Evolutionary conservation across 1,140 invertebrate species (phyloP).

Genomic region (Frieseomelitta varia): DNA sequence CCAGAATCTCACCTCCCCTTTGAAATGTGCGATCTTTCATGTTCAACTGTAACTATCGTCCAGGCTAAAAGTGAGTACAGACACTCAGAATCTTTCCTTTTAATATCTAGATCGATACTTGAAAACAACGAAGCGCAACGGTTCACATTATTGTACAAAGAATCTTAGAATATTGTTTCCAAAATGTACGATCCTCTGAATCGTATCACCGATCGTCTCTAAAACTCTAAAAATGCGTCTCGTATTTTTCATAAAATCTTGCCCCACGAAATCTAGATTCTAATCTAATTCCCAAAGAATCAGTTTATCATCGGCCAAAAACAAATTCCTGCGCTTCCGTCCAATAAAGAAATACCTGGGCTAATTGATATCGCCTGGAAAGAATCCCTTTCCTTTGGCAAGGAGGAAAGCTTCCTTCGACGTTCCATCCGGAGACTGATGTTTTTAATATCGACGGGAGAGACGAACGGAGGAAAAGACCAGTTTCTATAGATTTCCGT

Average conservation of each 20-base stretch:
- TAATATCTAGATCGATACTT: not conserved
- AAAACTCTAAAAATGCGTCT: not conserved
- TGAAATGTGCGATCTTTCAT: not conserved
- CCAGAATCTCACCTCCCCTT: not conserved
- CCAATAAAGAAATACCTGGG: not conserved
- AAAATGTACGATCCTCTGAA: not conserved
- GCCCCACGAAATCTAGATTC: not conserved
- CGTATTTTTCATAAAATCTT: not conserved
- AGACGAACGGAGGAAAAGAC: not conserved
- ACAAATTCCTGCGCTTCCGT: not conserved
- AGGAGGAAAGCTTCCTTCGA: not conserved
- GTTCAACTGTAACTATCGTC: not conserved
- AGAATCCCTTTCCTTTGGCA: not conserved
- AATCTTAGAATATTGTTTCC: not conserved
- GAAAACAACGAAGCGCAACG: not conserved
- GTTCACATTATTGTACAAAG: not conserved
- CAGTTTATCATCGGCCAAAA: too few relatives aligned
- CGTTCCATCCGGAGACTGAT: not conserved
- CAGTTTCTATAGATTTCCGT: not conserved
- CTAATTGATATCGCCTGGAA: not conserved
- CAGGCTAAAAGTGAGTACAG: not conserved
- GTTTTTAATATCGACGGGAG: conserved; percentile 2
- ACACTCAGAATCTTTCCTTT: not conserved
- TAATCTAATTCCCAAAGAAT: not conserved
- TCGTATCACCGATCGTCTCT: not conserved